Conservation (phyloP, 2,113 vertebrate species). For the Peromyscus polionotus region DNA sequence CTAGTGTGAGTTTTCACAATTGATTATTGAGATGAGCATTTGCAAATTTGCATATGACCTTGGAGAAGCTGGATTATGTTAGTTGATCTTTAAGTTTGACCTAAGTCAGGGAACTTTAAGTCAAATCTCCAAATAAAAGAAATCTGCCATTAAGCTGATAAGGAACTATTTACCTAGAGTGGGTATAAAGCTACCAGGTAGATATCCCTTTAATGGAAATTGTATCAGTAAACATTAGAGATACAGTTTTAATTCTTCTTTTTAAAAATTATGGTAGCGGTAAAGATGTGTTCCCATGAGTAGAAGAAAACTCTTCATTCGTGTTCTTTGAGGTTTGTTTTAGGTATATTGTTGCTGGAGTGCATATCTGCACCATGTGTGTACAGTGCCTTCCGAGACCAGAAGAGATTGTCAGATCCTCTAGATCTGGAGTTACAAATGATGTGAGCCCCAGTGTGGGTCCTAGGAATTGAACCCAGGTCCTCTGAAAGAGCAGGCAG, state of each 20-base stretch:
- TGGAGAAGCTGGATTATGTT: conserved; percentile 31
- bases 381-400: not conserved
- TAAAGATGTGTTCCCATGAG: not conserved
- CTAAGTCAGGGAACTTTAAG: conserved; percentile 44
- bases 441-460: not conserved
- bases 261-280: not conserved
- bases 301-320: not conserved
- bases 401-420: not conserved
- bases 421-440: not conserved
- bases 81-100: conserved; percentile 19
- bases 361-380: not conserved
- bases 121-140: conserved; percentile 17
- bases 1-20: conserved; percentile 37
- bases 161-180: not conserved
- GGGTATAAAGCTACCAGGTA: not conserved
- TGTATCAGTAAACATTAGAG: conserved; percentile 54
- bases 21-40: conserved; percentile 28
- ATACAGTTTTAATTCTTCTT: not conserved
- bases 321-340: not conserved
- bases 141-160: not conserved
- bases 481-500: not conserved
- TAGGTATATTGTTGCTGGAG: not conserved
- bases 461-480: not conserved
- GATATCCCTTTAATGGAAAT: conserved; percentile 60
- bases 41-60: conserved; percentile 39